phyloP scores from a whole-genome alignment of 37 sponge, comb jelly and placozoan species.

The Lycopodina hypogea region DNA sequence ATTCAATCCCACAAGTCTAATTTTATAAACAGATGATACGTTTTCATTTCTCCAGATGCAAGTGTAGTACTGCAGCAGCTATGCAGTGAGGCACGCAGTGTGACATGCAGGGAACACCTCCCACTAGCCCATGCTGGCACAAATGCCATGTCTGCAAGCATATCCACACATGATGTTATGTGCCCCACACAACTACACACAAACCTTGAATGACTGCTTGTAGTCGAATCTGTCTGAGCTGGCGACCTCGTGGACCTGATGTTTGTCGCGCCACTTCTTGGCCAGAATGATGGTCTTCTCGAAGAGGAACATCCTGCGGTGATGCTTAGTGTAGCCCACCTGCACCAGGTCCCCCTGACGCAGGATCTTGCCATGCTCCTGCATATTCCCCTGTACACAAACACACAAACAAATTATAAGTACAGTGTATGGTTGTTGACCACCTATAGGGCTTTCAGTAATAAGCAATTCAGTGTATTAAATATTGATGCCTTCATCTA shows the following conservation, averaged over 20 bases:
- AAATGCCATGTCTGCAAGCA: too few species aligned
- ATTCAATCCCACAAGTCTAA: too few species aligned
- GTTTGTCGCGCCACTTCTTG: slow-evolving; percentile 46
- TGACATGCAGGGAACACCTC: too few species aligned
- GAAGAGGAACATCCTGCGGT: slow-evolving; percentile 75
- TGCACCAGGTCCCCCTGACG: slow-evolving; percentile 67
- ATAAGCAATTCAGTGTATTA: background rate
- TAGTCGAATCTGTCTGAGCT: slow-evolving; percentile 49
- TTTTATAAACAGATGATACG: too few species aligned
- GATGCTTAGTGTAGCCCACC: slow-evolving; percentile 43
- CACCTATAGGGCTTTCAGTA: background rate
- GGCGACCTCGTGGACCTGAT: slow-evolving; percentile 19
- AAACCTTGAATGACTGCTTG: slow-evolving; percentile 35
- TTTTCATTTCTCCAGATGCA: too few species aligned
- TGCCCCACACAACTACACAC: too few species aligned
- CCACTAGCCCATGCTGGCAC: too few species aligned
- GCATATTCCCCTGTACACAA: slow-evolving; percentile 46
- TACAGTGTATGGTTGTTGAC: background rate
- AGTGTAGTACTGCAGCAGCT: too few species aligned
- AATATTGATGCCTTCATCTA: too few species aligned
- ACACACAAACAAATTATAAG: background rate
- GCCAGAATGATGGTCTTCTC: slow-evolving; percentile 65
- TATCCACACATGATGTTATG: too few species aligned
- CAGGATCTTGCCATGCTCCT: slow-evolving; percentile 51
- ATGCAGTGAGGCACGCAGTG: too few species aligned